phyloP scores from a whole-genome alignment of 2,113 vertebrate genomes.

The Tringa solitaria region DNA sequence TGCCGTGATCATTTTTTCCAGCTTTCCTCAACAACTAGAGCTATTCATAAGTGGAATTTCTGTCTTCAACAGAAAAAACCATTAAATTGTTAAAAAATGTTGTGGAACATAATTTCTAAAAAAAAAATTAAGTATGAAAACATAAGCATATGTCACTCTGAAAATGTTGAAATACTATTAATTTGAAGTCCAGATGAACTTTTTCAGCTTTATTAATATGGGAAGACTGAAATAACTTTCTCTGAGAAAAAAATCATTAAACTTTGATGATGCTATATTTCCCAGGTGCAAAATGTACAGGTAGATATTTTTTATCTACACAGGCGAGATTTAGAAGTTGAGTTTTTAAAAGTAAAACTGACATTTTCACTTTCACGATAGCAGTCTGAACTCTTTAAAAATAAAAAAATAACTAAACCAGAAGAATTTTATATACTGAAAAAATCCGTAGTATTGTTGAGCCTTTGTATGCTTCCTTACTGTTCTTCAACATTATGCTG shows the following conservation, averaged over 20 bases:
- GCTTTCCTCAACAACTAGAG: constrained; percentile 1
- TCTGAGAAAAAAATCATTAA: not conserved
- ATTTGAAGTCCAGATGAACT: not conserved
- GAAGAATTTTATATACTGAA: not conserved
- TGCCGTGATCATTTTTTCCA: constrained; percentile 33
- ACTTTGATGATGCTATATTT: not conserved
- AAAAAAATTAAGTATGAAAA: not conserved
- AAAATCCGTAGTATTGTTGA: not conserved
- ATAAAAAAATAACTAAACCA: not conserved
- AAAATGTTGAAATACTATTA: not conserved
- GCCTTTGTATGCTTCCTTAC: not conserved
- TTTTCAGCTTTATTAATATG: not conserved
- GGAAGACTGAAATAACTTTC: not conserved
- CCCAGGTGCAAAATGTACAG: not conserved
- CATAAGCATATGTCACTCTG: not conserved
- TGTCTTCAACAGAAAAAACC: not conserved
- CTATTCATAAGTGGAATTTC: constrained; percentile 44
- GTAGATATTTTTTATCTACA: not conserved
- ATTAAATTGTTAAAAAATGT: constrained; percentile 18
- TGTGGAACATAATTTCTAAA: not conserved
- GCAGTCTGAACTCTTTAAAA: not conserved
- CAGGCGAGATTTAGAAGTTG: not conserved
- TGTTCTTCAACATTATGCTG: not conserved
- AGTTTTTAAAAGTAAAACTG: not conserved
- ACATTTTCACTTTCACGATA: not conserved